Evolutionary conservation across 2,113 vertebrate species (phyloP).

Genomic region (Gyps fulvus): DNA sequence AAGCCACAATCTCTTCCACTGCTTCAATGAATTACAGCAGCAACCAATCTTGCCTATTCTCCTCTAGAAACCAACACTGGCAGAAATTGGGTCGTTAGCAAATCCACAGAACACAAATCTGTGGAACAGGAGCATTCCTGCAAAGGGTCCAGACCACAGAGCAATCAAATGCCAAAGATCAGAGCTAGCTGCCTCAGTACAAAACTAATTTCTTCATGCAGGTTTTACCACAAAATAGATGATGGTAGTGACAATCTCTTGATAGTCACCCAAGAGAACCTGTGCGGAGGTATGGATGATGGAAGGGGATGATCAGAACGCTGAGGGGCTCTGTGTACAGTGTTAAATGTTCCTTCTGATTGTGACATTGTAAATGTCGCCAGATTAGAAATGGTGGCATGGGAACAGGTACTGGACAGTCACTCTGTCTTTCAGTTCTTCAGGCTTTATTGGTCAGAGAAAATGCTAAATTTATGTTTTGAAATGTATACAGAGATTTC

Average conservation of each 20-base stretch:
- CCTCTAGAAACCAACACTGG: not conserved
- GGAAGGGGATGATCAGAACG: not conserved
- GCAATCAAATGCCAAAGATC: not conserved
- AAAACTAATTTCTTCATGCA: not conserved
- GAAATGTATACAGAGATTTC: not conserved
- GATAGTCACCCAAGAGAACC: not conserved
- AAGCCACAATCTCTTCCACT: not conserved
- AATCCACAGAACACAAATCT: not conserved
- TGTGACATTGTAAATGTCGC: not conserved
- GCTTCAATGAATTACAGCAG: not conserved
- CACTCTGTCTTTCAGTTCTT: not conserved
- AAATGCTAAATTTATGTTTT: not conserved
- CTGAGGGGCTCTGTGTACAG: not conserved
- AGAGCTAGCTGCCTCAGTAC: not conserved
- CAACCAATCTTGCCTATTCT: not conserved
- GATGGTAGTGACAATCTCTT: not conserved
- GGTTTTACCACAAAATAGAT: not conserved
- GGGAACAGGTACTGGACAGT: not conserved
- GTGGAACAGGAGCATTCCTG: not conserved
- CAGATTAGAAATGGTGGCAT: not conserved
- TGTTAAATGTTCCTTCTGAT: not conserved
- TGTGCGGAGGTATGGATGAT: not conserved
- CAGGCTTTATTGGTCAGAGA: not conserved
- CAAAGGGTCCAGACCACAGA: not conserved
- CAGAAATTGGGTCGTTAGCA: not conserved